A percentile compares a stretch with the other conserved stretches of the same genome.
These are phyloP conservation scores for Tachystola acroxantha DNA, from an alignment of 2,888 invertebrate species.

Conservation along the genomic window DNA sequence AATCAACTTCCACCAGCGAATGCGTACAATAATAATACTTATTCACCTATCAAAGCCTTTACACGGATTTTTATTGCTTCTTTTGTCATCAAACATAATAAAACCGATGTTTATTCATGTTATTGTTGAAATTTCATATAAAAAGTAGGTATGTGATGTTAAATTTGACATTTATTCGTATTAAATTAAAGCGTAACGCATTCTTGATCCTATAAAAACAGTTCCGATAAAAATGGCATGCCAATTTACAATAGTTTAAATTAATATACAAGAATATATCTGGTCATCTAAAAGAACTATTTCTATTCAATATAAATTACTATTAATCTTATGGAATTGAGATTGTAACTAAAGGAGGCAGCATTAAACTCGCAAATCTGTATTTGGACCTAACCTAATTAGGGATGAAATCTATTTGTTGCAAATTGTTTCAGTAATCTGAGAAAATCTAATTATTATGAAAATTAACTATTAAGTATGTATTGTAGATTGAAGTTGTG, in stretches of 20 bases:
- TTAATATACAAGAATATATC: background rate
- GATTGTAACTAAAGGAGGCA: background rate
- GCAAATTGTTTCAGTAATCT: too few relatives aligned
- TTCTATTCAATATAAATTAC: background rate
- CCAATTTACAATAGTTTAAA: background rate
- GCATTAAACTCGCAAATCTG: background rate
- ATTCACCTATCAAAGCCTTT: too few relatives aligned
- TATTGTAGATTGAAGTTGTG: too few relatives aligned
- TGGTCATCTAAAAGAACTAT: background rate
- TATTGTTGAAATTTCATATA: background rate
- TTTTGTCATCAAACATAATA: background rate
- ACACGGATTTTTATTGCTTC: too few relatives aligned
- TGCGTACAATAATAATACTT: too few relatives aligned
- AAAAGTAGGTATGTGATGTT: background rate
- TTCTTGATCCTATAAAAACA: background rate
- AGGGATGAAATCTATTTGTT: too few relatives aligned
- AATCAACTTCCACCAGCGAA: too few relatives aligned
- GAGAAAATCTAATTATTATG: too few relatives aligned
- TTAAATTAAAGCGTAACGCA: conserved; percentile 18
- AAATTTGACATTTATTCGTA: conserved; percentile 14
- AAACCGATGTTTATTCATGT: background rate
- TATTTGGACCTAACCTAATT: too few relatives aligned
- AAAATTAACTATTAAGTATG: too few relatives aligned
- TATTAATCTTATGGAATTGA: background rate
- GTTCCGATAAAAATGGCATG: background rate